A percentile compares a stretch with the other conserved stretches of the same genome.
Evolutionary conservation across 2,888 invertebrate species (phyloP).

Genomic region (Campoplex capitator): DNA sequence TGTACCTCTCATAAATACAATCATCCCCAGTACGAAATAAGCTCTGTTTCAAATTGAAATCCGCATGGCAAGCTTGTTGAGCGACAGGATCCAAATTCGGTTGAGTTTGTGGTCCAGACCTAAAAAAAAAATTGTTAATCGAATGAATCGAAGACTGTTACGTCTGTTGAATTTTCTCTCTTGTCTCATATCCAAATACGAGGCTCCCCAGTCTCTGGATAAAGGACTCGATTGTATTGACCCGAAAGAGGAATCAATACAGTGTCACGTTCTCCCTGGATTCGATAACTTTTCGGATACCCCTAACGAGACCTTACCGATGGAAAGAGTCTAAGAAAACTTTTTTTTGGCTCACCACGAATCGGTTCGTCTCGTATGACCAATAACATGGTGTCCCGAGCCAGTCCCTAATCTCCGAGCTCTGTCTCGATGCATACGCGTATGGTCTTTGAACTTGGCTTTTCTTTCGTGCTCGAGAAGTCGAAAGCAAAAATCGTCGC

Average conservation of each 20-base stretch:
- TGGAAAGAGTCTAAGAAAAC: background rate
- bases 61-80: conserved; percentile 86
- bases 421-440: conserved; percentile 86
- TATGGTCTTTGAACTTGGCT: conserved; percentile 78
- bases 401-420: conserved; percentile 84
- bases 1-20: conserved; percentile 88
- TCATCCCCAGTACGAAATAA: conserved; percentile 90
- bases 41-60: conserved; percentile 87
- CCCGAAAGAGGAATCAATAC: too few species aligned
- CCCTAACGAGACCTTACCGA: too few species aligned
- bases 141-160: background rate
- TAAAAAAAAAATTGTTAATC: conserved; percentile 57
- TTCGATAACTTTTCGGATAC: too few species aligned
- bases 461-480: conserved; percentile 78
- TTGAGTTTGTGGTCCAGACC: conserved; percentile 80
- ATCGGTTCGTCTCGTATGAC: conserved; percentile 82
- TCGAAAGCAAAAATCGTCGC: conserved; percentile 76
- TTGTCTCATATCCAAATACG: too few species aligned
- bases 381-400: conserved; percentile 85
- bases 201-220: too few species aligned
- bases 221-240: too few species aligned
- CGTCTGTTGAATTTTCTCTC: too few species aligned
- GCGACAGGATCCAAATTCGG: conserved; percentile 81
- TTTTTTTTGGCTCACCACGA: conserved; percentile 75
- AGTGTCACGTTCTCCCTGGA: too few species aligned